Percentiles rank a stretch among this genome's conserved stretches.
These are phyloP conservation scores for Psittacula derbiana DNA, from an alignment of 2,797 vertebrate genomes.

Conservation along the genomic window DNA sequence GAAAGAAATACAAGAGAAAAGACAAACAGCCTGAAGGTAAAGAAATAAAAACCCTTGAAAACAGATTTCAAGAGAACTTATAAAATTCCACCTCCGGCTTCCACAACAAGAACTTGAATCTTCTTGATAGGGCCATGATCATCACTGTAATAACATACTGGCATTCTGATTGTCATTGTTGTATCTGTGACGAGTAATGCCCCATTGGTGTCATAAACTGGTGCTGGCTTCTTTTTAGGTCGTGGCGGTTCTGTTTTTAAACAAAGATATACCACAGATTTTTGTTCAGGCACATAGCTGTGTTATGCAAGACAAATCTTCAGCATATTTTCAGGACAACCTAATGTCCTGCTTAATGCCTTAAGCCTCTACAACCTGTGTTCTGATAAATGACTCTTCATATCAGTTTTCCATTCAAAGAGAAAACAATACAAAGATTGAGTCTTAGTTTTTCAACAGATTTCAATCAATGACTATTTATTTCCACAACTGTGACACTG, in stretches of 20 bases:
- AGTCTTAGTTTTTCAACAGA: not conserved
- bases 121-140: slow-evolving; percentile 92
- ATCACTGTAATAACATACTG: slow-evolving; percentile 93
- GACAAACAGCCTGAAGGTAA: not conserved
- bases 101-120: slow-evolving; percentile 93
- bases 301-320: not conserved
- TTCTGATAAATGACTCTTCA: not conserved
- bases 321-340: not conserved
- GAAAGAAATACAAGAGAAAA: not conserved
- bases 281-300: not conserved
- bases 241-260: slow-evolving; percentile 85
- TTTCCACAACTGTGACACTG: not conserved
- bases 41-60: not conserved
- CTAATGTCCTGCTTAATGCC: not conserved
- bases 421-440: not conserved
- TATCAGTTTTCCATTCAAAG: not conserved
- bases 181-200: slow-evolving; percentile 87
- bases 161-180: slow-evolving; percentile 91
- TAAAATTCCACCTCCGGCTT: slow-evolving; percentile 86
- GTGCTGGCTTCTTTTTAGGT: slow-evolving; percentile 84
- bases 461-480: not conserved
- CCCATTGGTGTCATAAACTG: slow-evolving; percentile 82
- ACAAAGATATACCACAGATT: not conserved
- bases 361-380: not conserved
- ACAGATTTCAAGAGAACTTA: not conserved